Evolutionary conservation across 2,888 invertebrate genomes (phyloP).

Genomic region (Synanthedon andrenaeformis): DNA sequence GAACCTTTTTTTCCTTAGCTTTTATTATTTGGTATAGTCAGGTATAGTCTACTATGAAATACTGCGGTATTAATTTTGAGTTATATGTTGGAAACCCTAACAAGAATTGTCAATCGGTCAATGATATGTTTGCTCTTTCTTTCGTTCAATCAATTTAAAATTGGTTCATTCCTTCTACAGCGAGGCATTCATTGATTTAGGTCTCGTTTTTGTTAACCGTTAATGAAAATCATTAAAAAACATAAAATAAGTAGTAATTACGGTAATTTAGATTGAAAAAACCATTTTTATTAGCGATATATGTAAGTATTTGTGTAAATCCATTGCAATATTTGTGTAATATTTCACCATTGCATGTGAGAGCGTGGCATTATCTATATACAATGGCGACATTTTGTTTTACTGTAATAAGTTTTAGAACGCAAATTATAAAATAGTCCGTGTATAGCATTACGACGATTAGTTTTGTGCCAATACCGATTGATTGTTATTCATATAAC

Average conservation of each 20-base stretch:
- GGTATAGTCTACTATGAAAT: not conserved
- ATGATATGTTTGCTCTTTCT: too few species aligned
- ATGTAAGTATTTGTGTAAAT: slow-evolving; percentile 39
- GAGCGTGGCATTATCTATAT: slow-evolving; percentile 53
- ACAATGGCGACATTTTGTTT: slow-evolving; percentile 63
- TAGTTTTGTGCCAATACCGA: too few species aligned
- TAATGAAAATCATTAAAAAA: slow-evolving; percentile 6
- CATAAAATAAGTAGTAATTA: slow-evolving; percentile 4
- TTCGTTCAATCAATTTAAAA: too few species aligned
- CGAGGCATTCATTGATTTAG: slow-evolving; percentile 36
- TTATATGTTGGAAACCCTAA: not conserved
- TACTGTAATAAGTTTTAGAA: slow-evolving; percentile 12
- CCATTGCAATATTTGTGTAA: slow-evolving; percentile 5
- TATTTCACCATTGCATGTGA: not conserved
- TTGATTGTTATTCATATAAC: too few species aligned
- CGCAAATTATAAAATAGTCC: too few species aligned
- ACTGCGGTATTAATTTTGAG: not conserved
- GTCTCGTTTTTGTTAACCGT: slow-evolving; percentile 24
- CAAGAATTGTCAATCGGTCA: too few species aligned
- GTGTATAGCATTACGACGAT: too few species aligned
- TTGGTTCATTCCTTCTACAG: slow-evolving; percentile 27
- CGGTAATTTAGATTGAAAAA: slow-evolving; percentile 12
- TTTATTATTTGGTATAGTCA: too few species aligned
- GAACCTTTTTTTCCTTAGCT: too few species aligned
- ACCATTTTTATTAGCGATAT: slow-evolving; percentile 26